Conservation (phyloP, 2,888 invertebrate genomes). For the Rhagonycha lutea region DNA sequence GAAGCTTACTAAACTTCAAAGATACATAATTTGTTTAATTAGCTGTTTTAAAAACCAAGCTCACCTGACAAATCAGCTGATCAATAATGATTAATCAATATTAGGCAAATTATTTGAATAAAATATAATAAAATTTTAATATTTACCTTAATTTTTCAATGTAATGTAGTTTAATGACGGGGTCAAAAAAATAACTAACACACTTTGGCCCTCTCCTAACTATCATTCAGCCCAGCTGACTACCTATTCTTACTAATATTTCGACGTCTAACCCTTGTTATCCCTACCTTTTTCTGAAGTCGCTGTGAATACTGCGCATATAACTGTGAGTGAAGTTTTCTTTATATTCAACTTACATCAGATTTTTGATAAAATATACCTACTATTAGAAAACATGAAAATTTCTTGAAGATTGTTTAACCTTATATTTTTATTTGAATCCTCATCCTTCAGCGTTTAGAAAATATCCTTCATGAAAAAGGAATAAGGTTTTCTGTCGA, state of each 20-base stretch:
- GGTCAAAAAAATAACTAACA: constrained; percentile 37
- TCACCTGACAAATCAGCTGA: background rate
- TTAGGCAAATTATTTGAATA: background rate
- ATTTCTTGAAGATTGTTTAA: too few species aligned
- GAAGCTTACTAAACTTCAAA: background rate
- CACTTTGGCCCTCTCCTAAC: constrained; percentile 35
- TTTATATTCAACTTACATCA: background rate
- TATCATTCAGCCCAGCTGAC: constrained; percentile 43
- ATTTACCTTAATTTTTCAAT: constrained; percentile 2
- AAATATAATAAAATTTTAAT: background rate
- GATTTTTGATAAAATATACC: too few species aligned
- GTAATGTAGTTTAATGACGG: constrained; percentile 20
- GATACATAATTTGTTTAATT: background rate
- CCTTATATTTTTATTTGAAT: too few species aligned
- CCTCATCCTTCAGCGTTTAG: too few species aligned
- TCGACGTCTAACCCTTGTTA: constrained; percentile 25
- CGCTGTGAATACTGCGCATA: background rate
- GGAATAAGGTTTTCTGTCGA: too few species aligned
- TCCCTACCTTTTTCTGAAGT: constrained; percentile 13
- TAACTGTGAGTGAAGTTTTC: background rate
- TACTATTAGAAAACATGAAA: too few species aligned
- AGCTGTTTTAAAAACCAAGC: background rate
- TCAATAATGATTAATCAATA: background rate
- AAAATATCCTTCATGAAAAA: too few species aligned
- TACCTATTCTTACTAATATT: constrained; percentile 30